Percentiles rank a stretch among this genome's conserved stretches.
These are phyloP conservation scores for Hephaestus fuliginosus DNA, from an alignment of 2,797 vertebrate genomes.

Conservation along the genomic window DNA sequence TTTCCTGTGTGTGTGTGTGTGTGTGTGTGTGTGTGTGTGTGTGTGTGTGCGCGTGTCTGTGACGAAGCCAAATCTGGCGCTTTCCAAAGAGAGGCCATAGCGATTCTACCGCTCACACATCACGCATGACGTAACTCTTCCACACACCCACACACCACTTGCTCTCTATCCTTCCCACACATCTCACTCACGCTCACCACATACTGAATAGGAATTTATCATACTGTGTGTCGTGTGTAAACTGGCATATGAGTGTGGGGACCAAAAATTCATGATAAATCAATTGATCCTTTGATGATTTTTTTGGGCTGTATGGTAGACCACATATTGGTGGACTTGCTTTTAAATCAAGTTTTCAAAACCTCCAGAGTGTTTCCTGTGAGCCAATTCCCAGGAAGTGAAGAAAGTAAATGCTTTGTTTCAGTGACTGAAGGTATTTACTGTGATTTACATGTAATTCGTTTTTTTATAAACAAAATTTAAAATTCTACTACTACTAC, in stretches of 20 bases:
- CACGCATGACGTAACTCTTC: slow-evolving; percentile 81
- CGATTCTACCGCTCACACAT: slow-evolving; percentile 78
- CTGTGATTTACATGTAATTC: background rate
- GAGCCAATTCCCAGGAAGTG: background rate
- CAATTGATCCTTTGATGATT: slow-evolving; percentile 9
- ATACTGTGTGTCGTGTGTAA: slow-evolving; percentile 22
- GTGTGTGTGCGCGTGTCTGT: slow-evolving; percentile 34
- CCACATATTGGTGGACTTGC: background rate
- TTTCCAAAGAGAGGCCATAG: slow-evolving; percentile 66
- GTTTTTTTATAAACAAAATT: background rate
- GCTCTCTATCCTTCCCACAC: slow-evolving; percentile 73
- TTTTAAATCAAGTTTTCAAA: background rate
- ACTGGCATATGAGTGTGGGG: slow-evolving; percentile 31
- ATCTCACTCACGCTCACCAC: slow-evolving; percentile 69
- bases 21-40: slow-evolving; percentile 12
- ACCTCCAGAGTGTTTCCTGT: background rate
- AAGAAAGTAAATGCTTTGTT: background rate
- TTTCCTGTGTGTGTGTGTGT: slow-evolving; percentile 55
- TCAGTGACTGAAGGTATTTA: background rate
- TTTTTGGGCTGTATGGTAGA: too few species aligned
- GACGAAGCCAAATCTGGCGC: slow-evolving; percentile 64
- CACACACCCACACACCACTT: slow-evolving; percentile 77
- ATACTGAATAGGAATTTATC: slow-evolving; percentile 46
- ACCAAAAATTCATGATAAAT: slow-evolving; percentile 30
- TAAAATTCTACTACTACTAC: background rate